Evolutionary conservation across 2,888 invertebrate species (phyloP), one percentile per base, ranked within the genome.

Genomic region (Anaspis maculata): DNA sequence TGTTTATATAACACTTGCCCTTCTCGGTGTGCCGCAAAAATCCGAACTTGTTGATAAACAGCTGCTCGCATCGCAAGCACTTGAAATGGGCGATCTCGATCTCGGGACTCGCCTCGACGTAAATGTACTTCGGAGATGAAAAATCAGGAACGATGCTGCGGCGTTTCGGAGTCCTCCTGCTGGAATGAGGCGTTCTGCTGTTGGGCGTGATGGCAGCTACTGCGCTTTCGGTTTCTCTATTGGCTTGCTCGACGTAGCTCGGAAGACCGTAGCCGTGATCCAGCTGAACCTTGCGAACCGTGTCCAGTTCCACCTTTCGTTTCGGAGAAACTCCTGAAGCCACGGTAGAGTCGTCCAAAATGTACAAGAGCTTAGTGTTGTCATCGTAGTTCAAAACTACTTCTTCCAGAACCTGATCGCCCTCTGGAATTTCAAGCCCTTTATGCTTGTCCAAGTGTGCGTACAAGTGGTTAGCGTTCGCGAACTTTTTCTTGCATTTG

Each of bases 251-350:
- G 19, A 9, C 19, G 19, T 24, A 4, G 11, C 10, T 10, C 4
- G 57, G 59, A 14, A 62, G 52, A 37, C 62, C 60, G 33, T 65
- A 65, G 2, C 64, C 64, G 41, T 65, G 65, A 37, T 65, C 65
- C 3, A 62, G 46, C 33, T 57, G 58, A 1, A 64, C 59, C 3
- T 62, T 51, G 4, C 10, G 5, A 10, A 24, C 10, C 6, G 4
- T 24, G 10, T 24, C 24, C 0, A 9, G 28, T 11, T 24, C 24
- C 5, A 24, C 24, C 7, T 24, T 10, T 11, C 57, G 59, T 31
- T 61, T 59, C 12, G 62, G 56, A 0, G 62, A 56, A 9, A 62
- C 57, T 32, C 62, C 62, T 34, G 63, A 62, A 3, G 59, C 55
- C 29, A 55, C 57, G 24, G 59, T 55, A 4, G 51, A 48, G 30